These are phyloP conservation scores for Mesaphorura yosii DNA, from an alignment of 1,140 invertebrate genomes.

Conservation along the genomic window DNA sequence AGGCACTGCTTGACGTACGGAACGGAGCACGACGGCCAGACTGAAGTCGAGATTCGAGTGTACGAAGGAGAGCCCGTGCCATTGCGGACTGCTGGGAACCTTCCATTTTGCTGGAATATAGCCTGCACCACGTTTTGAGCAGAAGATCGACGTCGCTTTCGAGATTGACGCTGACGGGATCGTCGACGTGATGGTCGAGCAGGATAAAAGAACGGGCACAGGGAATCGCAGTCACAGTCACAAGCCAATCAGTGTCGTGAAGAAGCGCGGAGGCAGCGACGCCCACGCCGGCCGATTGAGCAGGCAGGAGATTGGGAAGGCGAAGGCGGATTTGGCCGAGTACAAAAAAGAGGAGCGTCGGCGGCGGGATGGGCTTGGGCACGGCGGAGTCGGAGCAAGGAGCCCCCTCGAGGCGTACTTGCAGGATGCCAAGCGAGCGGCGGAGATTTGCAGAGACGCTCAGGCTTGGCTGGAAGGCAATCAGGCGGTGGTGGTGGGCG, in stretches of 20 bases:
- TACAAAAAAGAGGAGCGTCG: conserved; percentile 55
- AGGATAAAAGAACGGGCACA: too few relatives aligned
- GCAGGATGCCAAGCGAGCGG: conserved; percentile 41
- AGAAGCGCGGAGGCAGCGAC: conserved; percentile 52
- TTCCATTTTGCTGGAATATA: conserved; percentile 66
- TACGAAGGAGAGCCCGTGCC: conserved; percentile 67
- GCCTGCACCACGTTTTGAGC: conserved; percentile 65
- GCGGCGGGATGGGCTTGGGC: conserved; percentile 38
- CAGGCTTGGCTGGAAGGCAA: conserved; percentile 34
- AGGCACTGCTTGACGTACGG: conserved; percentile 44
- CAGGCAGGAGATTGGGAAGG: conserved; percentile 82
- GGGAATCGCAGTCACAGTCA: too few relatives aligned
- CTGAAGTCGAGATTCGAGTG: conserved; percentile 62
- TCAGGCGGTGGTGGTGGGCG: conserved; percentile 44
- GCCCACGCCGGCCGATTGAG: conserved; percentile 46
- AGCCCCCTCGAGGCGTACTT: not conserved
- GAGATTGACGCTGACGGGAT: conserved; percentile 70
- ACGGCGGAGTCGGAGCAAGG: not conserved
- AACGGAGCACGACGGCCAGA: conserved; percentile 50
- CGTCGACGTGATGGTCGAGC: conserved; percentile 61
- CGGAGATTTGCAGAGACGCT: conserved; percentile 48
- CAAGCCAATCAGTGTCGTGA: conserved; percentile 64
- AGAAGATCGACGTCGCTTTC: conserved; percentile 62
- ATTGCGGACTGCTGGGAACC: conserved; percentile 63
- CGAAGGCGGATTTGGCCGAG: conserved; percentile 67